Evolutionary conservation across 1,140 invertebrate species (phyloP), one percentile per base, ranked within the genome.

Genomic region (Venustaconcha ellipsiformis): DNA sequence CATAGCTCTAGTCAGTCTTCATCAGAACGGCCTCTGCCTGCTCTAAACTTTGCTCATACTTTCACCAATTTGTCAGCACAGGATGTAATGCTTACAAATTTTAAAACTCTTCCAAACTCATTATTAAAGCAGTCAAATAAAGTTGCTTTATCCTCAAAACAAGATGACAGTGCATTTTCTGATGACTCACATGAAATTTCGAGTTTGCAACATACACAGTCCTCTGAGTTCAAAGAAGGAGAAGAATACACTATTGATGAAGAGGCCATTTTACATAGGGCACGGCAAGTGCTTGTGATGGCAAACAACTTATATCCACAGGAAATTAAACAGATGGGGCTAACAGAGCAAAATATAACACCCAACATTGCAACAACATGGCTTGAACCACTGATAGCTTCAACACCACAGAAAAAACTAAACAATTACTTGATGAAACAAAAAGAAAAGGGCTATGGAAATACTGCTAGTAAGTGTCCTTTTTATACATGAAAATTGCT

Each of bases 251-350:
- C 11, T 48, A 11, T 48, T 48, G 37, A 48, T 12, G 78, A 80
- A 59, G 81, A 82, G 62, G 78, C 76, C 30, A 79, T 82, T 57
- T 60, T 82, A 62, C 68, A 75, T 6, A 65, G 81, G 23, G 81
- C 81, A 13, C 37, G 79, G 18, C 64, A 77, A 67, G 78, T 72
- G 13, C 58, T 82, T 23, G 77, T 74, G 20, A 64, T 80, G 69
- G 81, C 78, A 12, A 82, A 82, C 55, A 80, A 66, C 70, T 64
- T 82, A n/a, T 80, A 78, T 23, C 81, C 81, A 62, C 60, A 58
- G 20, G 62, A 65, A 57, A 8, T 62, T 8, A 14, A 62, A 62
- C 18, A n/a, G 59, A 62, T 18, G 18, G 23, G 18, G 13, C 23
- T 23, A 8, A 66, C n/a, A 67, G 75, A 59, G 57, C 64, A 30